Conservation (phyloP, 2,888 invertebrate genomes). For the Sinotaia quadrata region DNA sequence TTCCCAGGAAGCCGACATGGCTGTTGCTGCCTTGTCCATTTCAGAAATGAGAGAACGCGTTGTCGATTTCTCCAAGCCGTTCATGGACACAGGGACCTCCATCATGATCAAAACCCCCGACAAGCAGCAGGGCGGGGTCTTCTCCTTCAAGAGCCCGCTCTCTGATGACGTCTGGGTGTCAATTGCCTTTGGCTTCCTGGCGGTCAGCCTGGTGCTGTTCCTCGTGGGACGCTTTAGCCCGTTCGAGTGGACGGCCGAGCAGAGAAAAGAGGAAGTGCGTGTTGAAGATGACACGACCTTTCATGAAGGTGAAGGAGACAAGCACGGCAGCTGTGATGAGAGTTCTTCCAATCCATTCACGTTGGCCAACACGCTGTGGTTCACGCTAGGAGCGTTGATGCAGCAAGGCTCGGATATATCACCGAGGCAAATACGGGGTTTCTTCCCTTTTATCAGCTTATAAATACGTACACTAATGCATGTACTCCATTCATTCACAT, state of each 20-base stretch:
- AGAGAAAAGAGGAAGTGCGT: constrained; percentile 15
- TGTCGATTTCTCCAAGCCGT: constrained; percentile 97
- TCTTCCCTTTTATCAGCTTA: too few relatives aligned
- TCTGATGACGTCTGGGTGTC: constrained; percentile 92
- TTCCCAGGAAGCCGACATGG: constrained; percentile 87
- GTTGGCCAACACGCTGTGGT: constrained; percentile 97
- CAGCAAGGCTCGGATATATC: constrained; percentile 98
- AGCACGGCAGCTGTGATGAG: constrained; percentile 6
- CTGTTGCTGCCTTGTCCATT: constrained; percentile 94
- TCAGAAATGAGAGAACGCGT: constrained; percentile 92
- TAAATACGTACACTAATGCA: too few relatives aligned
- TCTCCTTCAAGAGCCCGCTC: constrained; percentile 97
- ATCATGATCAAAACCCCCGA: constrained; percentile 96
- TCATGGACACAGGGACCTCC: constrained; percentile 95
- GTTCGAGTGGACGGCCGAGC: constrained; percentile 84
- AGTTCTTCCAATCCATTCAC: constrained; percentile 78
- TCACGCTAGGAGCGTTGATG: constrained; percentile 97
- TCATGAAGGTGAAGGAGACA: too few relatives aligned
- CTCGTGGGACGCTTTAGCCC: constrained; percentile 86
- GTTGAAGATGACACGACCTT: neutral
- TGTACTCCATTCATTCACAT: too few relatives aligned
- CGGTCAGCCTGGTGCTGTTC: constrained; percentile 97
- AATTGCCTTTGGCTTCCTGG: constrained; percentile 88
- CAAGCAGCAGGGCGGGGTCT: constrained; percentile 93
- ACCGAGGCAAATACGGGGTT: constrained; percentile 80